Conservation (phyloP, 2,113 vertebrate species). For the Porphyrio hochstetteri region DNA sequence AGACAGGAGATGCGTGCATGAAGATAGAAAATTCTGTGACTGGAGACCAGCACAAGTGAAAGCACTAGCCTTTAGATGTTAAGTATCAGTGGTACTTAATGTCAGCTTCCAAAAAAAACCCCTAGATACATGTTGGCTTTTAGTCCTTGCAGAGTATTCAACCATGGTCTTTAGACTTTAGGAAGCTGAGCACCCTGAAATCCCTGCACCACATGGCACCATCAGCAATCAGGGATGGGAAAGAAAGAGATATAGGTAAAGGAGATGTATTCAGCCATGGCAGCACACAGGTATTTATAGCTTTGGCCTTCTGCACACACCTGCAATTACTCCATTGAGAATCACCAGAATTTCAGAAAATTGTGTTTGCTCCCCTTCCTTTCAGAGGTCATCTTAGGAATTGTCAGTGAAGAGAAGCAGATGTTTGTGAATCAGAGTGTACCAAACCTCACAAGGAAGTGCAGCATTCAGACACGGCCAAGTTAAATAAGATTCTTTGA, state of each 20-base stretch:
- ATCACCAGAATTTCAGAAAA: not conserved
- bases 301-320: not conserved
- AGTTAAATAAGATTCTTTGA: constrained; percentile 13
- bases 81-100: not conserved
- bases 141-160: not conserved
- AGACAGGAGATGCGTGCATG: not conserved
- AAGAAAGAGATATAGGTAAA: not conserved
- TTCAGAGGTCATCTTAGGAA: not conserved
- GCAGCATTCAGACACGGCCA: not conserved
- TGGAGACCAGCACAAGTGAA: not conserved
- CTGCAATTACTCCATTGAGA: not conserved
- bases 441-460: not conserved
- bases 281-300: not conserved
- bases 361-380: not conserved
- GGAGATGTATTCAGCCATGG: not conserved
- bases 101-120: not conserved
- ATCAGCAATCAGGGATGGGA: not conserved
- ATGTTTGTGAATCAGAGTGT: not conserved
- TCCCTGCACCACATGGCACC: not conserved
- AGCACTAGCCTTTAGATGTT: not conserved
- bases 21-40: not conserved
- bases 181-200: not conserved
- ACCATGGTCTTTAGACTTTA: not conserved
- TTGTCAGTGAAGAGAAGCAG: not conserved
- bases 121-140: not conserved